phyloP scores from a whole-genome alignment of 2,113 vertebrate genomes.

The zebrafish (Danio rerio) region GRCz12tu NC_133193.1:9216501-9217000 shows the following conservation, averaged over 20 bases:
- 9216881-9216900: neutral
- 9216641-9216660: neutral
- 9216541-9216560: neutral
- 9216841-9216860: too few species aligned
- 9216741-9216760: constrained; percentile 51
- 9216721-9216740: constrained; percentile 54
- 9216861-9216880: neutral
- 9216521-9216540: neutral
- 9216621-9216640: constrained; percentile 23
- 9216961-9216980: too few species aligned
- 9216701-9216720: constrained; percentile 27
- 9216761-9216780: constrained; percentile 23
- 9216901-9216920: too few species aligned
- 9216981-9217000: too few species aligned
- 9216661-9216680: constrained; percentile 12
- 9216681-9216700: neutral
- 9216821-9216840: too few species aligned
- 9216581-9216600: constrained; percentile 68
- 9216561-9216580: constrained; percentile 38
- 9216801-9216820: too few species aligned
- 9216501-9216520: neutral
- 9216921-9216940: too few species aligned
- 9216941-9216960: too few species aligned
- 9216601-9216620: constrained; percentile 56
- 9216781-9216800: constrained; percentile 3